Percentiles rank a stretch among this genome's conserved stretches.
phyloP scores from a whole-genome alignment of 2,113 vertebrate species.

The Elgaria multicarinata region DNA sequence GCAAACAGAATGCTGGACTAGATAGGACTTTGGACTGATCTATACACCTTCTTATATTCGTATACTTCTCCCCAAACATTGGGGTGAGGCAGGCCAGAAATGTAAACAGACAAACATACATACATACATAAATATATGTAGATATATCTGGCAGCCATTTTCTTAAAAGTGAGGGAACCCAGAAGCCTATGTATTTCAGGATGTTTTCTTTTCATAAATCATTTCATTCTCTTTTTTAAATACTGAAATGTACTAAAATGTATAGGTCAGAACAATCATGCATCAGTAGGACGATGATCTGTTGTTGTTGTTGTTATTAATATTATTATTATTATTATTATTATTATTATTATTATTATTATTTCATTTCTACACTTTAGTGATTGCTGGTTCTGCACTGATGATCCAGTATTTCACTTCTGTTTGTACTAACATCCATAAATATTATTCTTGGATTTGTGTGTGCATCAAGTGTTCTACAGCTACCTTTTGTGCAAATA shows the following conservation, averaged over 20 bases:
- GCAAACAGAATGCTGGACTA: too few species aligned
- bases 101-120: background rate
- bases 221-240: background rate
- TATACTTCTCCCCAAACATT: background rate
- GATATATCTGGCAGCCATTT: background rate
- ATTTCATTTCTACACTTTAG: background rate
- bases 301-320: too few species aligned
- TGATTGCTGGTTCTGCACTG: background rate
- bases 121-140: background rate
- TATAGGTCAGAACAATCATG: background rate
- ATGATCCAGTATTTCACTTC: background rate
- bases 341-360: too few species aligned
- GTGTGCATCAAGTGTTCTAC: background rate
- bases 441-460: background rate
- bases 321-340: too few species aligned
- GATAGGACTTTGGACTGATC: too few species aligned
- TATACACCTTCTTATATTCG: background rate
- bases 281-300: background rate
- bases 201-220: background rate
- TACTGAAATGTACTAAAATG: background rate
- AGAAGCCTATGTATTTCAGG: background rate
- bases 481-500: background rate
- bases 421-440: rapidly evolving
- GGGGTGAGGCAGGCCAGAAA: background rate
- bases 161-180: background rate